Evolutionary conservation across 1,140 invertebrate species (phyloP).

Genomic region (Tetranychus cinnabarinus): DNA sequence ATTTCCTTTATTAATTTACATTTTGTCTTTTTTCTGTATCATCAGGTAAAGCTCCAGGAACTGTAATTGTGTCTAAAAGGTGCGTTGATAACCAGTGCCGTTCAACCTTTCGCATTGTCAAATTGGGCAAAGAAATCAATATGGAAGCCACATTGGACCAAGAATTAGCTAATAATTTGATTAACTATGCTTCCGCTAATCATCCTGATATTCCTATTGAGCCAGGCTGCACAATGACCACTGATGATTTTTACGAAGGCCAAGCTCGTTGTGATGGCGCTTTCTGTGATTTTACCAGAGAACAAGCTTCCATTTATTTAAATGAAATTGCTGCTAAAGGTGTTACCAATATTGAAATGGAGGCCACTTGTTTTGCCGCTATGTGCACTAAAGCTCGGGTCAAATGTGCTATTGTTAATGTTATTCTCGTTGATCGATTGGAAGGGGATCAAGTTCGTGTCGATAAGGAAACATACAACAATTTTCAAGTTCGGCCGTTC

Average conservation of each 20-base stretch:
- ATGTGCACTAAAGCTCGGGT: slow-evolving; percentile 82
- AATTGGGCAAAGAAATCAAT: slow-evolving; percentile 59
- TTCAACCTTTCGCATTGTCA: slow-evolving; percentile 18
- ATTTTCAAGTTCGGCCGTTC: slow-evolving; percentile 75
- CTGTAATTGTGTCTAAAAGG: no score
- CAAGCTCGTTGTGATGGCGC: slow-evolving; percentile 86
- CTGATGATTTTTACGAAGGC: slow-evolving; percentile 84
- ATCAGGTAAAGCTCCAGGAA: no score
- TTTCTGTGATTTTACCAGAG: slow-evolving; percentile 75
- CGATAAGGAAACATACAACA: slow-evolving; percentile 64
- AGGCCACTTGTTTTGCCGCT: slow-evolving; percentile 70
- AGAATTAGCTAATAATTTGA: slow-evolving; percentile 39
- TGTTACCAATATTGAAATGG: slow-evolving; percentile 95
- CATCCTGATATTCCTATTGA: slow-evolving; percentile 36
- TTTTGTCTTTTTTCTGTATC: no score
- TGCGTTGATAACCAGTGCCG: no score
- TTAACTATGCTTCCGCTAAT: slow-evolving; percentile 21
- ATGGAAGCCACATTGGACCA: slow-evolving; percentile 58
- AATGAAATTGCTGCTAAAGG: slow-evolving; percentile 45
- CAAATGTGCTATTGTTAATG: slow-evolving; percentile 68
- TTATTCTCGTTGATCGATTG: slow-evolving; percentile 71
- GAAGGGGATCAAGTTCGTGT: slow-evolving; percentile 66
- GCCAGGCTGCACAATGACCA: slow-evolving; percentile 78
- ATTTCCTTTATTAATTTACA: no score
- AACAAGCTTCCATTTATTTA: slow-evolving; percentile 72